Percentiles rank a stretch among this genome's conserved stretches.
Evolutionary conservation across 1,140 invertebrate genomes (phyloP).

Genomic region (Trichomalopsis sarcophagae): DNA sequence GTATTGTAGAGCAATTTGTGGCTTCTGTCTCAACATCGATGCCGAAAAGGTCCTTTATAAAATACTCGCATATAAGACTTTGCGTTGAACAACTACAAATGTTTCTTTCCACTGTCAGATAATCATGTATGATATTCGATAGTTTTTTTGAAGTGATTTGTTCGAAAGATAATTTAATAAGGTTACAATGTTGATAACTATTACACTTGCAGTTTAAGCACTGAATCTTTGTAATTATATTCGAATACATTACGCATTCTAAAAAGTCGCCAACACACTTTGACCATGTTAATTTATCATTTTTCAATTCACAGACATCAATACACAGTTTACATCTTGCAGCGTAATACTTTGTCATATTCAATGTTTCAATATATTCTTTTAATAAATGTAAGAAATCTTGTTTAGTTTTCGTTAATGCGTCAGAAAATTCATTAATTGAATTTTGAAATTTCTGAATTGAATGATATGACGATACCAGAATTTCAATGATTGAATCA

Average conservation of each 20-base stretch:
- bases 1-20: not conserved
- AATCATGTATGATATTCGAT: not conserved
- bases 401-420: not conserved
- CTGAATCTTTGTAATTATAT: not conserved
- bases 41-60: not conserved
- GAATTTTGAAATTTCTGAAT: not conserved
- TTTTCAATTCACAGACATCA: not conserved
- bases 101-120: not conserved
- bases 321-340: not conserved
- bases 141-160: not conserved
- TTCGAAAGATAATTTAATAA: not conserved
- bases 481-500: not conserved
- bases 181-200: not conserved
- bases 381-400: conserved; percentile 7
- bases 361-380: conserved; percentile 3
- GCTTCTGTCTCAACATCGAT: not conserved
- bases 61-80: not conserved
- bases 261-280: not conserved
- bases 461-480: not conserved
- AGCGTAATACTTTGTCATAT: not conserved
- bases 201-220: not conserved
- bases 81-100: not conserved
- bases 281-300: not conserved
- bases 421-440: not conserved
- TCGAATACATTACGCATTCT: not conserved